phyloP scores from a whole-genome alignment of 1,140 invertebrate species.

The Drosophila oshimai region DNA sequence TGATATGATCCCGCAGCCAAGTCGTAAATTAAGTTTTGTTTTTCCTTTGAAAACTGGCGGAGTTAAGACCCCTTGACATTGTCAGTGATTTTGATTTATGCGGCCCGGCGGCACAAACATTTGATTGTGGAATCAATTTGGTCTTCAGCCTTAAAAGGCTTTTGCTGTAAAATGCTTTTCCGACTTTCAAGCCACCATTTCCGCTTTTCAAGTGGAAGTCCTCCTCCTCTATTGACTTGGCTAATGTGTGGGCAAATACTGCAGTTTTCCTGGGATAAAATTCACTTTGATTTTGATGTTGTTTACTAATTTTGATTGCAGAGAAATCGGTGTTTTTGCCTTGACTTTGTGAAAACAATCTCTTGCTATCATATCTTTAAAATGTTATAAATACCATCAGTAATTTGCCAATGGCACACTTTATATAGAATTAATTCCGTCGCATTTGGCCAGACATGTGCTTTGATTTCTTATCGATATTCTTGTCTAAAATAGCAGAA shows the following conservation, averaged over 20 bases:
- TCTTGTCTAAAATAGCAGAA: not conserved
- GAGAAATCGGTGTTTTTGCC: not conserved
- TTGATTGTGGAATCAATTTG: constrained; percentile 51
- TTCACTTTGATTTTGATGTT: not conserved
- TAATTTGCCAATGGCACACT: constrained; percentile 61
- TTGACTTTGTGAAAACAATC: not conserved
- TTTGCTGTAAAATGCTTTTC: constrained; percentile 60
- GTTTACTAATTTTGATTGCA: not conserved
- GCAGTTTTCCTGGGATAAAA: constrained; percentile 42
- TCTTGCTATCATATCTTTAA: constrained; percentile 53
- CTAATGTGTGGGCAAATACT: constrained; percentile 74
- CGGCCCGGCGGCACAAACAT: constrained; percentile 16
- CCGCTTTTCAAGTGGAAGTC: constrained; percentile 38
- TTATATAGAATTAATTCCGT: constrained; percentile 53
- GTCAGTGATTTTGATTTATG: constrained; percentile 60
- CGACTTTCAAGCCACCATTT: constrained; percentile 52
- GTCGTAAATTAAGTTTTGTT: constrained; percentile 51
- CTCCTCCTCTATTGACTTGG: constrained; percentile 53
- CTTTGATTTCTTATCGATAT: constrained; percentile 44
- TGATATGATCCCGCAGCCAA: constrained; percentile 55
- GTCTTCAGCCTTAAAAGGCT: constrained; percentile 59
- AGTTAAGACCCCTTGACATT: constrained; percentile 30
- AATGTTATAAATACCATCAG: constrained; percentile 38
- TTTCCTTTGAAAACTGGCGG: constrained; percentile 16
- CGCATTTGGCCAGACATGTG: constrained; percentile 34